These are phyloP conservation scores for Laupala kohalensis DNA, from an alignment of 1,140 invertebrate genomes.

Conservation along the genomic window DNA sequence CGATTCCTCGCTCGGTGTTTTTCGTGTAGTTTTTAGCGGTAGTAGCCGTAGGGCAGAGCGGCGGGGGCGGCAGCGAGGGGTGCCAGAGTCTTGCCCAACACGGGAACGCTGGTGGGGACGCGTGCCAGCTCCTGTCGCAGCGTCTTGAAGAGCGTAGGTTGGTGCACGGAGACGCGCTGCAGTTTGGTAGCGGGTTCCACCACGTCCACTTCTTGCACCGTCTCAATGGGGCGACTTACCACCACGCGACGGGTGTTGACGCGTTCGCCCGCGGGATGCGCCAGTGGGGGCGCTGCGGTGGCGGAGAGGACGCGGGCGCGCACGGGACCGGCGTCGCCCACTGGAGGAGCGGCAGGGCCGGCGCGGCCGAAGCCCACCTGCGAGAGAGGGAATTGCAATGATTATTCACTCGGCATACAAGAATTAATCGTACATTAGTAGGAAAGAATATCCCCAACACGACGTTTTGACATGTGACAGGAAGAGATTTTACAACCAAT, in stretches of 20 bases:
- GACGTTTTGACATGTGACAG: too few species aligned
- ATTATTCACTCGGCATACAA: too few species aligned
- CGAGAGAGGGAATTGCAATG: too few species aligned
- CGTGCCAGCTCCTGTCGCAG: conserved; percentile 29
- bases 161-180: conserved; percentile 30
- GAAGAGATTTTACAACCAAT: too few species aligned
- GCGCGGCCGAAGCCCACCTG: conserved; percentile 26
- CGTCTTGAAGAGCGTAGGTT: conserved; percentile 35
- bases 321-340: conserved; percentile 28
- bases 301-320: conserved; percentile 38
- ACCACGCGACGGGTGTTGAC: conserved; percentile 46
- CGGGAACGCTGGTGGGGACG: conserved; percentile 31
- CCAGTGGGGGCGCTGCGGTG: conserved; percentile 37
- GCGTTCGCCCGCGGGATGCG: conserved; percentile 35
- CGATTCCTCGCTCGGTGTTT: too few species aligned
- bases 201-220: conserved; percentile 36
- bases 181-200: conserved; percentile 42
- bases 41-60: conserved; percentile 6
- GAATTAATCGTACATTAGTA: too few species aligned
- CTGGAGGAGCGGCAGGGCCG: conserved; percentile 19
- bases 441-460: too few species aligned
- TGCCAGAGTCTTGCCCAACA: conserved; percentile 27
- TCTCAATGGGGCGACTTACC: conserved; percentile 45
- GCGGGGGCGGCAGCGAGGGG: conserved; percentile 25
- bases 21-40: too few species aligned